A percentile compares a stretch with the other conserved stretches of the same genome.
These are phyloP conservation scores for Anoncus sp. DNA, from an alignment of 2,888 invertebrate genomes.

Conservation along the genomic window DNA sequence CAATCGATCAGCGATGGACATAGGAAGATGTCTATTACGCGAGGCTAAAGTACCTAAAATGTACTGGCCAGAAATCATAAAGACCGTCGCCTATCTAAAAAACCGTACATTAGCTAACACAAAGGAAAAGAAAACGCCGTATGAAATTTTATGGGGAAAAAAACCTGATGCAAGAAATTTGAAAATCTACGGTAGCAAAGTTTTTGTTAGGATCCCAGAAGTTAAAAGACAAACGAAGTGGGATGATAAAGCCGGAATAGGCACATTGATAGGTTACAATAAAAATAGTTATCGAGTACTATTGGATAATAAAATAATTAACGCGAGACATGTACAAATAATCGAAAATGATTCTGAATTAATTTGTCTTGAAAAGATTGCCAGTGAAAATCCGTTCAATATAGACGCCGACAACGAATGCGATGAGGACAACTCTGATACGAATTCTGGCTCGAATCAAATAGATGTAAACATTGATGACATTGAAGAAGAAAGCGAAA, in stretches of 20 bases:
- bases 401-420: background rate
- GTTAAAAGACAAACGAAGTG: constrained; percentile 50
- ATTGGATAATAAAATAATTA: constrained; percentile 48
- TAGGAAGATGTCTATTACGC: constrained; percentile 57
- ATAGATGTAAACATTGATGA: background rate
- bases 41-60: constrained; percentile 61
- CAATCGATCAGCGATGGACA: constrained; percentile 62
- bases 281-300: constrained; percentile 50
- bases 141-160: constrained; percentile 51
- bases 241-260: constrained; percentile 54
- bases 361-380: constrained; percentile 6
- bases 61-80: constrained; percentile 14
- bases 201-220: constrained; percentile 66
- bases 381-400: background rate
- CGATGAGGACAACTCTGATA: too few relatives aligned
- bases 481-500: background rate
- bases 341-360: constrained; percentile 40
- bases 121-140: constrained; percentile 27
- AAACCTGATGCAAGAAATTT: constrained; percentile 61
- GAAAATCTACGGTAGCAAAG: constrained; percentile 60
- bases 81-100: constrained; percentile 59
- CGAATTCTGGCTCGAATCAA: too few relatives aligned
- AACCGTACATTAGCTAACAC: constrained; percentile 62
- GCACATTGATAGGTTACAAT: constrained; percentile 56
- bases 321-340: constrained; percentile 62